Evolutionary conservation across 2,113 vertebrate genomes (phyloP).

Genomic region (Pluvialis apricaria): DNA sequence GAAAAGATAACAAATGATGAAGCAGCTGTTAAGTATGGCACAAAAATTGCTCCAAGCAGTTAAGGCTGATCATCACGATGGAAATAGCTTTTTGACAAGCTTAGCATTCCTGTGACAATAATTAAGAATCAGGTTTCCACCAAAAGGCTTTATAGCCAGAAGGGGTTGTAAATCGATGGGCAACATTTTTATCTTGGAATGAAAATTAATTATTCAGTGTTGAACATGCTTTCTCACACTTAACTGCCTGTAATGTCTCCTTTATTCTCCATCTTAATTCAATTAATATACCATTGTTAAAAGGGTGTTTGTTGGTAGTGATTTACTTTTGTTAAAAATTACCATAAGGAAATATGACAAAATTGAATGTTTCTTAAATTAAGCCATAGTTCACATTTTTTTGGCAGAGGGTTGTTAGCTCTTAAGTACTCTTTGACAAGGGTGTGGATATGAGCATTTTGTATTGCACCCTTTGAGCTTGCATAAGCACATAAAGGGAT

Average conservation of each 20-base stretch:
- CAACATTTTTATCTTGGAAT: slow-evolving; percentile 74
- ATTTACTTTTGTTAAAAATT: slow-evolving; percentile 40
- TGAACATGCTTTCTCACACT: slow-evolving; percentile 68
- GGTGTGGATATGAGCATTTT: slow-evolving; percentile 41
- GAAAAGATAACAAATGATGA: slow-evolving; percentile 71
- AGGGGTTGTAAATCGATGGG: slow-evolving; percentile 80
- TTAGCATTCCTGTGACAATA: slow-evolving; percentile 72
- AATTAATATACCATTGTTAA: slow-evolving; percentile 53
- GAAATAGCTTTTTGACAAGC: slow-evolving; percentile 73
- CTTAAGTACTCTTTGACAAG: slow-evolving; percentile 47
- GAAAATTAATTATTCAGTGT: slow-evolving; percentile 82
- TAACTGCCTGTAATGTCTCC: slow-evolving; percentile 49
- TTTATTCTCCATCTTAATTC: slow-evolving; percentile 48
- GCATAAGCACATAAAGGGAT: background rate
- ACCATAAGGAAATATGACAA: slow-evolving; percentile 46
- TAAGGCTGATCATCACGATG: slow-evolving; percentile 71
- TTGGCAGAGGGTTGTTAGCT: slow-evolving; percentile 19
- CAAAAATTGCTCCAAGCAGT: slow-evolving; percentile 64
- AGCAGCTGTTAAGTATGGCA: slow-evolving; percentile 74
- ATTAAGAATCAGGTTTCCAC: slow-evolving; percentile 82
- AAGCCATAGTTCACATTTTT: background rate
- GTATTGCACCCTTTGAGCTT: background rate
- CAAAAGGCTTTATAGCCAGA: slow-evolving; percentile 71
- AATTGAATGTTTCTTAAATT: slow-evolving; percentile 34
- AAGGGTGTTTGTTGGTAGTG: background rate